Evolutionary conservation across 2,113 vertebrate genomes (phyloP), one percentile per base, ranked within the genome.

Genomic region (Rostratula benghalensis): DNA sequence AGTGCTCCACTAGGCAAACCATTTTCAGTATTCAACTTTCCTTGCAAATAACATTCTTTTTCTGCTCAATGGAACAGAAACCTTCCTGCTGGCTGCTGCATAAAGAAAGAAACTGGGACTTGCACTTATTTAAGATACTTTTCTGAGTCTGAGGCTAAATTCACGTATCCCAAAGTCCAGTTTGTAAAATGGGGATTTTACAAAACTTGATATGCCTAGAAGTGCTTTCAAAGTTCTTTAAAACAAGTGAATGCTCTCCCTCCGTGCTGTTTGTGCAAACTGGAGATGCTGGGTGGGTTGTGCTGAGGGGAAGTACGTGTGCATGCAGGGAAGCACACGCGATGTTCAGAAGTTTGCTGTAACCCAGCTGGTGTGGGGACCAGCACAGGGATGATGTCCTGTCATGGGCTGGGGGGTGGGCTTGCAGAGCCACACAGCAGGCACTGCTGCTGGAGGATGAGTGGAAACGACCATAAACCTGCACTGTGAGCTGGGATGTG

Each of bases 261-360:
- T 63, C 0, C 1, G 43, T 35, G 60, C 65, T 33, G 39, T 33
- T 63, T 4, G 0, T 7, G 33, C 14, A 23, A 37, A 18, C 10
- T 8, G 46, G 81, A 31, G 84, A 7, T 94, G 21, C 85, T 56
- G 83, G 50, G 67, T 0, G 0, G 30, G 85, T 13, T 89, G 77
- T 1, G 3, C 31, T 35, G 48, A 11, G 59, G 46, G 25, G 22
- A 57, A 22, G 22, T 17, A 28, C 7, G 4, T 27, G 37, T 12
- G 60, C 13, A 17, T 69, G 54, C 54, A 27, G 30, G 4, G 60
- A 43, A 56, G 59, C 1, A 17, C 39, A 17, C 0, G 1, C 3
- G 3, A 8, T 17, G 51, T 23, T 85, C n/a, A 6, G 51, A 51
- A 64, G 33, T 41, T 33, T 90, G 65, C 70, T 41, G 56, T 25